Evolutionary conservation across 2,113 vertebrate genomes (phyloP).

Genomic region (rat (Rattus norvegicus)): DNA sequence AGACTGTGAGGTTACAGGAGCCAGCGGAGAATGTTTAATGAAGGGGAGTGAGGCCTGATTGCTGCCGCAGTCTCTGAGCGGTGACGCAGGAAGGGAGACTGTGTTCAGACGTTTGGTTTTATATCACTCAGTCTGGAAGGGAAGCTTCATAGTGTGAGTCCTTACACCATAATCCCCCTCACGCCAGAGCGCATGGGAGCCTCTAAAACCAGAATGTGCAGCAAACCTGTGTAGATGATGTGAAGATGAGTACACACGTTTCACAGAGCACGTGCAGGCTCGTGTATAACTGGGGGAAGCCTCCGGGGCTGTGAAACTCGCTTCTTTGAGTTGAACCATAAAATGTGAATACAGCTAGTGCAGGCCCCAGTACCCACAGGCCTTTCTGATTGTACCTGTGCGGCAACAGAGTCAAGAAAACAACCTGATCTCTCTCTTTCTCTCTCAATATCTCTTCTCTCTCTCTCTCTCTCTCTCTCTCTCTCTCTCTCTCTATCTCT

Average conservation of each 20-base stretch:
- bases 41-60: not conserved
- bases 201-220: not conserved
- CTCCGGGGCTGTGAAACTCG: rapidly evolving
- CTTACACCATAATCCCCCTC: not conserved
- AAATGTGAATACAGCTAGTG: not conserved
- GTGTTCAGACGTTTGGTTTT: not conserved
- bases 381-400: not conserved
- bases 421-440: not conserved
- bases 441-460: not conserved
- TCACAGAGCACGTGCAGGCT: too few species aligned
- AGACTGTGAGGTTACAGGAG: not conserved
- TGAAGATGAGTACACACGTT: not conserved
- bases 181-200: not conserved
- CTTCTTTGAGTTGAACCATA: rapidly evolving
- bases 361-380: too few species aligned
- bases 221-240: not conserved
- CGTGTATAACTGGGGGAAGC: not conserved
- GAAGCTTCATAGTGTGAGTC: not conserved
- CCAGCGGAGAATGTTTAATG: not conserved
- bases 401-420: not conserved
- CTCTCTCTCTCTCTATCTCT: not conserved
- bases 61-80: not conserved
- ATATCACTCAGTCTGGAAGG: not conserved
- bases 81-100: not conserved
- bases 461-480: not conserved